A percentile compares a stretch with the other conserved stretches of the same genome.
These are phyloP conservation scores for Cirrhinus mrigala DNA, from an alignment of 2,797 vertebrate species.

Conservation along the genomic window DNA sequence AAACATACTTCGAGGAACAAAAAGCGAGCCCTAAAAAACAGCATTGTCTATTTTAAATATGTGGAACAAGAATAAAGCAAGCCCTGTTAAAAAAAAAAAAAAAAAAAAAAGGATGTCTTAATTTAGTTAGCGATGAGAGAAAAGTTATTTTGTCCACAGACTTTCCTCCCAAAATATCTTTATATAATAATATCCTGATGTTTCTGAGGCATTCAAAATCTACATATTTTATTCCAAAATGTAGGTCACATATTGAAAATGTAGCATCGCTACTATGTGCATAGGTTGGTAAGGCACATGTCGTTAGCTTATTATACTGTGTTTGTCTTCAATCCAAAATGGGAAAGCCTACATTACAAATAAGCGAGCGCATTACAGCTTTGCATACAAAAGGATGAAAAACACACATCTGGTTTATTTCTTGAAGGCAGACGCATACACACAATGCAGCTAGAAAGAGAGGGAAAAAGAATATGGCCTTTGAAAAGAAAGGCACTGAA, in stretches of 20 bases:
- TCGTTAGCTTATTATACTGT: constrained; percentile 25
- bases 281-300: no score
- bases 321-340: constrained; percentile 30
- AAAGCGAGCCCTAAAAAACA: constrained; percentile 20
- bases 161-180: background rate
- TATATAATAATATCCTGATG: constrained; percentile 54
- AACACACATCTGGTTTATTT: constrained; percentile 29
- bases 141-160: background rate
- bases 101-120: background rate
- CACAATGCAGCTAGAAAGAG: background rate
- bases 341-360: constrained; percentile 14
- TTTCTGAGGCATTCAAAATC: background rate
- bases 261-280: background rate
- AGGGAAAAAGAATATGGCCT: constrained; percentile 17
- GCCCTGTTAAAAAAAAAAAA: background rate
- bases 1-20: constrained; percentile 22
- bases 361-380: constrained; percentile 31
- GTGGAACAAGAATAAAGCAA: background rate
- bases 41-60: constrained; percentile 22
- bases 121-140: background rate
- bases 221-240: constrained; percentile 6
- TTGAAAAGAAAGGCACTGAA: constrained; percentile 38
- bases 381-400: constrained; percentile 17
- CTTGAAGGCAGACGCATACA: background rate
- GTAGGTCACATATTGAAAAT: constrained; percentile 7